phyloP scores from a whole-genome alignment of 2,113 vertebrate species.

The Herpailurus yagouaroundi region DNA sequence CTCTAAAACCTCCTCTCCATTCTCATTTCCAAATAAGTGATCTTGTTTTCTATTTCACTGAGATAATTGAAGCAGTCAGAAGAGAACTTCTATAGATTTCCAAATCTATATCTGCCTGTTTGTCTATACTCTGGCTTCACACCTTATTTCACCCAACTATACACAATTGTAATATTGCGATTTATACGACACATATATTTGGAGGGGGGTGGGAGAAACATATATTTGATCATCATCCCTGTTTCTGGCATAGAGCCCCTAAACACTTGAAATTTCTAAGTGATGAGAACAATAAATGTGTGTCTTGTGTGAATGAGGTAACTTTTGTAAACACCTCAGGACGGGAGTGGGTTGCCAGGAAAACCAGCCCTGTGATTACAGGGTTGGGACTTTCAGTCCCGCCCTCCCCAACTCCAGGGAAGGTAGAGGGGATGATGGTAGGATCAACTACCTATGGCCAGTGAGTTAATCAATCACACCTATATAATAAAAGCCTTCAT shows the following conservation, averaged over 20 bases:
- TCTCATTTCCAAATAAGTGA: neutral
- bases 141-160: neutral
- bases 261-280: neutral
- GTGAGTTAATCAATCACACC: neutral
- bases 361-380: neutral
- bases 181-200: neutral
- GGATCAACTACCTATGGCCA: neutral
- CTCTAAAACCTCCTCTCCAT: neutral
- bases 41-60: neutral
- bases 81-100: neutral
- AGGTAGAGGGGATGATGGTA: neutral
- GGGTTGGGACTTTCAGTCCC: neutral
- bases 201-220: neutral
- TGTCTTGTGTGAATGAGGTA: neutral
- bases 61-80: neutral
- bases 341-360: neutral
- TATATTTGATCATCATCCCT: neutral
- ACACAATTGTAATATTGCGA: neutral
- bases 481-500: neutral
- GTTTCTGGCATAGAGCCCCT: neutral
- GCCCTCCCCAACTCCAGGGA: neutral
- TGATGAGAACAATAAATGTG: neutral
- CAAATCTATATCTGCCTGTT: neutral
- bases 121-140: fast-evolving
- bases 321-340: neutral